Conservation (phyloP, 2,797 vertebrate genomes). For the Syncerus caffer region DNA sequence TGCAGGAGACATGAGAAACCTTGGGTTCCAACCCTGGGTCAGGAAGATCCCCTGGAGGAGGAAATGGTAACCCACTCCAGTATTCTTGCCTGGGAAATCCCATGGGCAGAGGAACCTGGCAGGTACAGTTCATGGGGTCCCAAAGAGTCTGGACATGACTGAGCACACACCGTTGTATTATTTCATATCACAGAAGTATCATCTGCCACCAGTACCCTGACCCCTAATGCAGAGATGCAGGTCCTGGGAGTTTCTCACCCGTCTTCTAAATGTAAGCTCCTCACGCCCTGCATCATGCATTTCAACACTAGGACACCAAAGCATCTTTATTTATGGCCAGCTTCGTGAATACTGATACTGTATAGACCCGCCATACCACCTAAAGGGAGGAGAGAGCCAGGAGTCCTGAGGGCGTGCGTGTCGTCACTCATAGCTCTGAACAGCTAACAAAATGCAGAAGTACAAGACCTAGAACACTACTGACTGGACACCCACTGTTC, state of each 20-base stretch:
- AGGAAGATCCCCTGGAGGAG: neutral
- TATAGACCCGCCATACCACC: neutral
- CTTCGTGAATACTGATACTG: neutral
- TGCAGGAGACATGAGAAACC: neutral
- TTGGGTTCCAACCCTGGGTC: neutral
- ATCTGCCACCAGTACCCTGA: neutral
- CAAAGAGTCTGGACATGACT: neutral
- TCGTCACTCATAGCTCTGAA: neutral
- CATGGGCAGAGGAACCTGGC: neutral
- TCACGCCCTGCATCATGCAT: neutral
- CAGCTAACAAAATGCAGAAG: neutral
- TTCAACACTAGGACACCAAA: neutral
- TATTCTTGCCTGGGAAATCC: neutral
- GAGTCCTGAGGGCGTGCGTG: fast-evolving
- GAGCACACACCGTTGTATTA: neutral
- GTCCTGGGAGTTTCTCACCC: neutral
- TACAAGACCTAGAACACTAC: neutral
- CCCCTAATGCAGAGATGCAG: neutral
- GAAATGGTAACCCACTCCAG: neutral
- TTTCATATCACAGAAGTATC: neutral
- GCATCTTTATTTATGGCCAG: neutral
- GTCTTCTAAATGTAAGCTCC: neutral
- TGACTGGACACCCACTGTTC: neutral
- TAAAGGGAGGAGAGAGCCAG: neutral
- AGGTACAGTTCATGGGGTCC: neutral